Evolutionary conservation across 1,140 invertebrate genomes (phyloP), one percentile per base, ranked within the genome.

Genomic region (Macrobrachium nipponense): DNA sequence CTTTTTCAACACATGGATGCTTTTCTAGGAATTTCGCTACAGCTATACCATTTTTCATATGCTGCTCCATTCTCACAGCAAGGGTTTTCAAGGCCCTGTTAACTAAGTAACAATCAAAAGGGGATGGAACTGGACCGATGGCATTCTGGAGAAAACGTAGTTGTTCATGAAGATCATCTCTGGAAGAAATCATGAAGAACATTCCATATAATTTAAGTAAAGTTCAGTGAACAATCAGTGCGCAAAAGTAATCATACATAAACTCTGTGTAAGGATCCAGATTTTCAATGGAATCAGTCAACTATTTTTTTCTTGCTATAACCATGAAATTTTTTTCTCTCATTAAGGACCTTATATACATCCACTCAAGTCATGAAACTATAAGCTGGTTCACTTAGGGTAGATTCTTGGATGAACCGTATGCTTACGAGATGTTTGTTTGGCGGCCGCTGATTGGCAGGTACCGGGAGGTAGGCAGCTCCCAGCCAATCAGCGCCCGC

Each of bases 11-110:
- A 88, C 92, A 92, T 7, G 94, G 93, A 92, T 98, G 95, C 0
- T 87, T 90, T 90, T 98, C 96, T 23, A 99, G 91, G 91, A 93
- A 98, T 89, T 94, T 94, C 0, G 96, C 97, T 6, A 99, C 93
- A 15, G 92, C 92, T 6, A 98, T 89, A 7, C 93, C 94, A 91
- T 96, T 97, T 87, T 93, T 93, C 92, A 95, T 95, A 90, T 99
- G 98, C 89, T 95, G 93, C 89, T 95, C 93, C 98, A 99, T 99
- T 82, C 98, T 93, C 14, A 99, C 88, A 77, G 96, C 94, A 18
- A 99, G 92, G 0, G 98, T 99, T 92, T 99, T 99, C 66, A 99
- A 92, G 90, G 98, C 97, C 70, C 98, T 94, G 90, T 97, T 98
- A 0, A 99, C 97, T 90, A 98, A 92, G 90, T 95, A 97, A 91